A percentile compares a stretch with the other conserved stretches of the same genome.
These are phyloP conservation scores for Epinotia demarniana DNA, from an alignment of 2,888 invertebrate species.

Conservation along the genomic window DNA sequence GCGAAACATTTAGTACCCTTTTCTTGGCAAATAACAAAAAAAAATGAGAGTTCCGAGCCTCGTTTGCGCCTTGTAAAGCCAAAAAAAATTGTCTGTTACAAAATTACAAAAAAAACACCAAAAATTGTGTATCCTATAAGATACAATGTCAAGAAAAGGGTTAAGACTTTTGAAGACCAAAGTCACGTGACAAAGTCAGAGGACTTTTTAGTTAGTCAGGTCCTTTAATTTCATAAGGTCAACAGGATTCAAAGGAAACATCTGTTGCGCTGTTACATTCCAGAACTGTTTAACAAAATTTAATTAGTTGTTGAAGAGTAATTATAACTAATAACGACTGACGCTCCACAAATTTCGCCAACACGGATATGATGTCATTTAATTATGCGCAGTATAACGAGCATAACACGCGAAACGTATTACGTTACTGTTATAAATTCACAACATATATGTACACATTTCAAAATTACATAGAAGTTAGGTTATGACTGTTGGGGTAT, in stretches of 20 bases:
- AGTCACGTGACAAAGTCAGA: not conserved
- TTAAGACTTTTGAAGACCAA: too few relatives aligned
- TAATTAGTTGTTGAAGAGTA: constrained; percentile 8
- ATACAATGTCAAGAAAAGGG: too few relatives aligned
- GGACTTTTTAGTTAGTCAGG: not conserved
- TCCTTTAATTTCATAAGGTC: not conserved
- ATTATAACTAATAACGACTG: constrained; percentile 21
- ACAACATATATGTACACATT: not conserved
- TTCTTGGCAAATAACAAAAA: too few relatives aligned
- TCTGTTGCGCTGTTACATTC: not conserved
- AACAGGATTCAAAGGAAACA: not conserved
- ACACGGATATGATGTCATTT: constrained; percentile 36
- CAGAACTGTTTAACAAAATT: not conserved
- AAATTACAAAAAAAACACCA: too few relatives aligned
- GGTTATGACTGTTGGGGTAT: too few relatives aligned
- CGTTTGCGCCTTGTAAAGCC: too few relatives aligned
- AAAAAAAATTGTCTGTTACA: too few relatives aligned
- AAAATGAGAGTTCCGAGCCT: too few relatives aligned
- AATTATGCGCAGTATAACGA: constrained; percentile 28
- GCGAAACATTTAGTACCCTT: not conserved
- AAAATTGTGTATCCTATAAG: too few relatives aligned
- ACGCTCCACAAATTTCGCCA: constrained; percentile 22
- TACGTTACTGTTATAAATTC: constrained; percentile 22
- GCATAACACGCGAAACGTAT: constrained; percentile 7
- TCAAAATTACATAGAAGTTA: not conserved